A percentile compares a stretch with the other conserved stretches of the same genome.
Conservation (phyloP, 2,797 vertebrate species). For the Sebastolobus alascanus region DNA sequence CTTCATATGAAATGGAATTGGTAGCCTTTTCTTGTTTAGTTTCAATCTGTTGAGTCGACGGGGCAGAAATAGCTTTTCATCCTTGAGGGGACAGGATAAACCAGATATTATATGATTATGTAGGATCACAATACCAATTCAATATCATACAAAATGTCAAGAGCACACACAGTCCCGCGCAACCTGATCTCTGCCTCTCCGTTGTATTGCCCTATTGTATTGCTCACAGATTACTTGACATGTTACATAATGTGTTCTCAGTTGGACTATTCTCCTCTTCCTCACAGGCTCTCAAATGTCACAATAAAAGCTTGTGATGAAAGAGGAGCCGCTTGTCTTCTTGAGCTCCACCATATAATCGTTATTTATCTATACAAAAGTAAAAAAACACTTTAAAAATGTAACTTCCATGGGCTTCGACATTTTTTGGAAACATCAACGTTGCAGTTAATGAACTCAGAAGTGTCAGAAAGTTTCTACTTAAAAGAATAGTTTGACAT, state of each 20-base stretch:
- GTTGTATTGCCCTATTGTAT: conserved; percentile 53
- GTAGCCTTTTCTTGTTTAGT: conserved; percentile 62
- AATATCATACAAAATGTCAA: conserved; percentile 53
- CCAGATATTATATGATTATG: conserved; percentile 77
- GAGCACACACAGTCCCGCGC: conserved; percentile 32
- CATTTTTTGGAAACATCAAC: background rate
- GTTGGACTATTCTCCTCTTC: conserved; percentile 46
- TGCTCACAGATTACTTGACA: conserved; percentile 60
- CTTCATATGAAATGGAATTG: conserved; percentile 60
- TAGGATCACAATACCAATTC: conserved; percentile 64
- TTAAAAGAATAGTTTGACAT: background rate
- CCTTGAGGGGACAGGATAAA: conserved; percentile 66
- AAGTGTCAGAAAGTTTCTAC: background rate
- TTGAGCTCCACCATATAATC: conserved; percentile 23
- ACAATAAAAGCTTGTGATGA: conserved; percentile 40
- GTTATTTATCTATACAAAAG: conserved; percentile 7
- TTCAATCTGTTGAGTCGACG: conserved; percentile 67
- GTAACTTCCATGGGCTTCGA: background rate
- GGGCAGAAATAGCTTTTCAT: conserved; percentile 73
- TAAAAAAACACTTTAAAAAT: background rate
- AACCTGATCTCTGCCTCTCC: conserved; percentile 50
- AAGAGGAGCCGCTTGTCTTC: conserved; percentile 27
- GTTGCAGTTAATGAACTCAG: background rate
- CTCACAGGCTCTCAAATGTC: conserved; percentile 59
- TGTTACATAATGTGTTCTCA: conserved; percentile 68